Evolutionary conservation across 2,113 vertebrate genomes (phyloP).

Genomic region (Tricholaema leucomelas): DNA sequence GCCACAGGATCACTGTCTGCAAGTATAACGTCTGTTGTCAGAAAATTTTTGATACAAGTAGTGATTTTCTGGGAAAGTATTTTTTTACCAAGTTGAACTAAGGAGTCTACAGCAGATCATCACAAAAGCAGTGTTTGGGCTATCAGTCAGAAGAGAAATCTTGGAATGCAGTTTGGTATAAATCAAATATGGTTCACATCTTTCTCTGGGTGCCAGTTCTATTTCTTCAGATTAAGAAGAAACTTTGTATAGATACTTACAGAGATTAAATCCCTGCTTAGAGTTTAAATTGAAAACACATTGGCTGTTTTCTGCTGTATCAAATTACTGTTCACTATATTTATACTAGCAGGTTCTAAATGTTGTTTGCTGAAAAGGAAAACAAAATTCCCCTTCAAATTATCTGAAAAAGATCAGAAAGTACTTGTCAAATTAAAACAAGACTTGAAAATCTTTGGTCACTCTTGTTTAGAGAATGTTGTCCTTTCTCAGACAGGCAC

Average conservation of each 20-base stretch:
- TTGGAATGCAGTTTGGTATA: not conserved
- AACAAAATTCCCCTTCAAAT: not conserved
- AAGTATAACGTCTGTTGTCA: not conserved
- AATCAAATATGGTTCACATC: fast-evolving
- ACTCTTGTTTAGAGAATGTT: not conserved
- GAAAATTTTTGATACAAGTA: not conserved
- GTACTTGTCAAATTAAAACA: not conserved
- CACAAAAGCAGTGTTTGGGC: not conserved
- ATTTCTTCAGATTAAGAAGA: not conserved
- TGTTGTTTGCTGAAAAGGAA: not conserved
- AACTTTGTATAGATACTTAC: not conserved
- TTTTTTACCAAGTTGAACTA: not conserved
- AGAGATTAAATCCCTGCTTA: not conserved
- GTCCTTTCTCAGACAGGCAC: not conserved
- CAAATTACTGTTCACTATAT: not conserved
- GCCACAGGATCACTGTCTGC: not conserved
- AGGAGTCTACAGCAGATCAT: not conserved
- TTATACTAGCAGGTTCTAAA: not conserved
- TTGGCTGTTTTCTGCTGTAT: not conserved
- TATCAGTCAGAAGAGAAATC: not conserved
- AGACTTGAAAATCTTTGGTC: not conserved
- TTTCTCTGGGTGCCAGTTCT: not conserved
- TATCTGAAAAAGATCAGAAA: not conserved
- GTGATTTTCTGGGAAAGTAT: not conserved
- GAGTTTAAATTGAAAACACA: not conserved